Percentiles rank a stretch among this genome's conserved stretches.
Conservation (phyloP, 2,888 invertebrate genomes). For the Tetheella fluctuosa region DNA sequence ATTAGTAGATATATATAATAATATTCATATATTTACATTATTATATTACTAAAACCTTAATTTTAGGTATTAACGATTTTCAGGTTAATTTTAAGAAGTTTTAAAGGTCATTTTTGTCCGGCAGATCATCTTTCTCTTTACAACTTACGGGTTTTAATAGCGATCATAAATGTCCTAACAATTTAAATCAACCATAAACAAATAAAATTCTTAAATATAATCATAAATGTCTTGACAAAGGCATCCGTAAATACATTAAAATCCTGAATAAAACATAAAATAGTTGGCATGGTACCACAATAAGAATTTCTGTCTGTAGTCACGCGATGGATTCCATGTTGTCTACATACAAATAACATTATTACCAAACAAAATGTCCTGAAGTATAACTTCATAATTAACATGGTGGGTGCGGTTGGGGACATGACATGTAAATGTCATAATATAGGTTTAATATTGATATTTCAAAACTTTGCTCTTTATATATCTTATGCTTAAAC, state of each 20-base stretch:
- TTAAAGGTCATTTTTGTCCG: no score
- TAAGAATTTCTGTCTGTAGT: constrained; percentile 68
- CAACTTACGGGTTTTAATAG: no score
- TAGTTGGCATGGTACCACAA: constrained; percentile 55
- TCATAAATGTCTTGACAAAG: constrained; percentile 16
- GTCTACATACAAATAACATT: constrained; percentile 62
- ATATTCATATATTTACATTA: no score
- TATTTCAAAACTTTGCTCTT: neutral
- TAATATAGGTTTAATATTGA: neutral
- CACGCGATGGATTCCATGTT: constrained; percentile 68
- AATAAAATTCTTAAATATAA: constrained; percentile 38
- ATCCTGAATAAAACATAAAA: constrained; percentile 41
- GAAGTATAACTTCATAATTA: constrained; percentile 28
- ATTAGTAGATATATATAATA: no score
- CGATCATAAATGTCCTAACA: constrained; percentile 17
- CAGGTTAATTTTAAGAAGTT: no score
- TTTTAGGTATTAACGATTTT: no score
- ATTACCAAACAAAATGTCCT: constrained; percentile 46
- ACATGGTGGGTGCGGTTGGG: constrained; percentile 15
- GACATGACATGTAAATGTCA: constrained; percentile 21
- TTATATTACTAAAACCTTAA: no score
- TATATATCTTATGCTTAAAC: no score
- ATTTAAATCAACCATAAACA: constrained; percentile 26
- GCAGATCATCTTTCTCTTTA: no score
- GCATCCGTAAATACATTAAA: constrained; percentile 20